These are phyloP conservation scores for Plutomurus gul DNA, from an alignment of 1,140 invertebrate species.

Conservation along the genomic window DNA sequence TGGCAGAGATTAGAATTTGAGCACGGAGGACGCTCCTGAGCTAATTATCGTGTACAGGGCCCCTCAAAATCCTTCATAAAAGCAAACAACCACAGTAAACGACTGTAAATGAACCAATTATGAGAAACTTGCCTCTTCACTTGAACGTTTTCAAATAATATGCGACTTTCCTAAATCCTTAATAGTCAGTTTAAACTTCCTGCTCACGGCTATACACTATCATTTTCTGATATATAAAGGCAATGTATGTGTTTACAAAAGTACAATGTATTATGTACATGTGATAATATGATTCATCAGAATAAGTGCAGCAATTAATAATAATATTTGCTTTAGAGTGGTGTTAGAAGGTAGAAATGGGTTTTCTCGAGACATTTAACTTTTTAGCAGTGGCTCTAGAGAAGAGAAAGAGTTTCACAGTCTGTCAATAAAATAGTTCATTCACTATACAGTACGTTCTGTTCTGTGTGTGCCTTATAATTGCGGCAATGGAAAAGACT, in stretches of 20 bases:
- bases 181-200: background rate
- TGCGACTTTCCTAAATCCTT: background rate
- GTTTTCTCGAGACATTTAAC: background rate
- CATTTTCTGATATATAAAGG: no score
- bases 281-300: background rate
- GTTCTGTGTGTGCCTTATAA: background rate
- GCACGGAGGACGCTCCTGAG: no score
- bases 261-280: no score
- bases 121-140: background rate
- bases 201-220: background rate
- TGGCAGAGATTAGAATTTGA: no score
- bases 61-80: background rate
- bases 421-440: slow-evolving; percentile 12
- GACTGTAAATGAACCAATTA: background rate
- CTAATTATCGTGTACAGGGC: background rate
- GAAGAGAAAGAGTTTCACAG: background rate
- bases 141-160: background rate
- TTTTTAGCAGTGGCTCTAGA: background rate
- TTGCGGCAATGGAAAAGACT: background rate
- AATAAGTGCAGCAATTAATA: background rate
- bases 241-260: no score
- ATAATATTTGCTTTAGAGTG: background rate
- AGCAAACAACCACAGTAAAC: background rate
- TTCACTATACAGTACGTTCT: background rate
- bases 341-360: background rate